phyloP scores from a whole-genome alignment of 2,113 vertebrate species.

The Ornithorhynchus anatinus region DNA sequence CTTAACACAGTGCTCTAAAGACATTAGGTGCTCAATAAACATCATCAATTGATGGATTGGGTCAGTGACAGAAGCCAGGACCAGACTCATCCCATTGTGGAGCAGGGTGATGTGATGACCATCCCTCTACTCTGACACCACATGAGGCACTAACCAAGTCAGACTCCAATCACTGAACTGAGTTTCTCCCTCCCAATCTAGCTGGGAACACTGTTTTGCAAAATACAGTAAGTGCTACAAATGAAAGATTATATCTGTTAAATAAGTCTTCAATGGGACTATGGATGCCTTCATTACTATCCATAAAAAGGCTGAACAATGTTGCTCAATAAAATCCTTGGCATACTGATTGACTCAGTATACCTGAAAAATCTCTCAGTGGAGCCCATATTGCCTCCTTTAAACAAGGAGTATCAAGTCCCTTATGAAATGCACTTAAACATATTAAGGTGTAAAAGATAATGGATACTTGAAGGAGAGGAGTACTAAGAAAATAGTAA shows the following conservation, averaged over 20 bases:
- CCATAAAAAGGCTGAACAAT: background rate
- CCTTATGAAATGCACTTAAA: background rate
- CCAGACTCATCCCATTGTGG: too few relatives aligned
- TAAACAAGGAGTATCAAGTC: background rate
- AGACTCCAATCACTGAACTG: too few relatives aligned
- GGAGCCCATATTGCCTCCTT: background rate
- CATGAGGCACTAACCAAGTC: too few relatives aligned
- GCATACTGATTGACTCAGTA: background rate
- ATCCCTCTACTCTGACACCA: too few relatives aligned
- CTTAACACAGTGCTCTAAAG: too few relatives aligned
- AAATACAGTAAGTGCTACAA: too few relatives aligned
- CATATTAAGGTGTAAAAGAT: background rate
- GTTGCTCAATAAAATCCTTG: slow-evolving; percentile 1
- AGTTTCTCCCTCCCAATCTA: too few relatives aligned
- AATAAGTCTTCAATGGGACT: background rate
- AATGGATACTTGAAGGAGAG: background rate
- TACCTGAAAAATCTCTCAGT: slow-evolving; percentile 5
- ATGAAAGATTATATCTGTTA: background rate
- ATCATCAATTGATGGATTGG: too few relatives aligned
- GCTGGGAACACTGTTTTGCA: too few relatives aligned
- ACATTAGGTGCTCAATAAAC: too few relatives aligned
- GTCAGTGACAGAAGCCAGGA: too few relatives aligned
- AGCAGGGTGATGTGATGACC: too few relatives aligned
- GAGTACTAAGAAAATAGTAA: background rate
- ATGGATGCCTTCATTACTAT: background rate